Evolutionary conservation across 2,888 invertebrate species (phyloP).

Genomic region (Hoplodrina ambigua): DNA sequence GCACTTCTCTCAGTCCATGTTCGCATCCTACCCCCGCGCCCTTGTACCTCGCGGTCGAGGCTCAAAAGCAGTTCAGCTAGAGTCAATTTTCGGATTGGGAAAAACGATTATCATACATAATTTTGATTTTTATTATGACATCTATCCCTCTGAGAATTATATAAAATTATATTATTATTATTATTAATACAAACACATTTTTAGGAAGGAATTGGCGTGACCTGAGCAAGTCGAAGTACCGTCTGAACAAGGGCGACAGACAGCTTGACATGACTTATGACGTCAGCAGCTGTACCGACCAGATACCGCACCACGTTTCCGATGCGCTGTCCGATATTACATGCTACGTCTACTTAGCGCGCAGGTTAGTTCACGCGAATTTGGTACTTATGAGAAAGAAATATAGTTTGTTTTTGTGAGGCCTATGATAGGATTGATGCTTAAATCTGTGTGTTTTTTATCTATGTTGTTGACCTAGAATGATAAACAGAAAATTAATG

Average conservation of each 20-base stretch:
- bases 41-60: too few species aligned
- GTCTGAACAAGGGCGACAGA: slow-evolving; percentile 98
- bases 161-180: too few species aligned
- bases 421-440: not conserved
- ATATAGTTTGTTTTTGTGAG: not conserved
- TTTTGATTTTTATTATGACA: too few species aligned
- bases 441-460: slow-evolving; percentile 3
- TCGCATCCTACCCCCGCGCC: too few species aligned
- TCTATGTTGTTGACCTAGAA: not conserved
- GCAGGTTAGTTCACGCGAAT: slow-evolving; percentile 84
- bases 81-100: too few species aligned
- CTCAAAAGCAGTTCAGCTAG: too few species aligned
- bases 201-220: slow-evolving; percentile 96
- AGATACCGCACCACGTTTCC: slow-evolving; percentile 98
- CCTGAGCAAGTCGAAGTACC: slow-evolving; percentile 97
- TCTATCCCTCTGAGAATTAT: too few species aligned
- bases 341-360: slow-evolving; percentile 98
- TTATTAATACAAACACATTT: too few species aligned
- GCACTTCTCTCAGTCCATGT: too few species aligned
- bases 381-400: slow-evolving; percentile 17
- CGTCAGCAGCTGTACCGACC: slow-evolving; percentile 82
- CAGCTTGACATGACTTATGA: slow-evolving; percentile 98
- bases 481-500: not conserved
- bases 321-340: slow-evolving; percentile 99
- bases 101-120: too few species aligned